Conservation (phyloP, 2,888 invertebrate species). For the Phaonia tiefii region DNA sequence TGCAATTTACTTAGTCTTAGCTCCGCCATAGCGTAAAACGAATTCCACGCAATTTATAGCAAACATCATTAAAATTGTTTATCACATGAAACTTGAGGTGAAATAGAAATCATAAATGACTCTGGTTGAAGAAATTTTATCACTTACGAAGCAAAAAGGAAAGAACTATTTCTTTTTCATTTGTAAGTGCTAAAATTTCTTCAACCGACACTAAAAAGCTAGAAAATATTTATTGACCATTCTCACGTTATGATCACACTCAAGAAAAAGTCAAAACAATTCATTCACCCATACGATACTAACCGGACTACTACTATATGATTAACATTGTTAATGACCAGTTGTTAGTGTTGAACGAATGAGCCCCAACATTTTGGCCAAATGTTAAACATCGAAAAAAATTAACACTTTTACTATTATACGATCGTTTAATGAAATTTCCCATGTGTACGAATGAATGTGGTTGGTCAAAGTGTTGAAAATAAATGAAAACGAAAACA, state of each 20-base stretch:
- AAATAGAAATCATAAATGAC: constrained; percentile 6
- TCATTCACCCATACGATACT: constrained; percentile 22
- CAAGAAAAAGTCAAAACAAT: background rate
- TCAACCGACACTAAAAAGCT: background rate
- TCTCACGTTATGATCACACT: constrained; percentile 32
- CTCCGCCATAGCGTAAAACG: too few relatives aligned
- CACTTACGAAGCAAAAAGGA: background rate
- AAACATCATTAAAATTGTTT: constrained; percentile 8
- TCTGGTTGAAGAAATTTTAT: constrained; percentile 11
- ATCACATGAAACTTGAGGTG: background rate
- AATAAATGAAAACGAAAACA: constrained; percentile 27
- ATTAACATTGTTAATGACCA: constrained; percentile 28
- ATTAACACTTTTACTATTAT: constrained; percentile 36
- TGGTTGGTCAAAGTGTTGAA: constrained; percentile 30
- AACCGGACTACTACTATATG: constrained; percentile 4
- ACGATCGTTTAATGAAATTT: constrained; percentile 26
- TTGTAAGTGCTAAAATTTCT: background rate
- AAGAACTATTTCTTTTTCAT: too few relatives aligned
- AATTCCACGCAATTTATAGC: too few relatives aligned
- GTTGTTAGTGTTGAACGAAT: background rate
- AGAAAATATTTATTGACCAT: constrained; percentile 31
- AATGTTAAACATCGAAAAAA: constrained; percentile 23
- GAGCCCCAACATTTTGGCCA: constrained; percentile 23
- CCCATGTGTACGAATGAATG: background rate
- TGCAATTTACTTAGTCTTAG: background rate